Percentiles rank a stretch among this genome's conserved stretches.
phyloP scores from a whole-genome alignment of 1,140 invertebrate species.

The Lepidurus arcticus region DNA sequence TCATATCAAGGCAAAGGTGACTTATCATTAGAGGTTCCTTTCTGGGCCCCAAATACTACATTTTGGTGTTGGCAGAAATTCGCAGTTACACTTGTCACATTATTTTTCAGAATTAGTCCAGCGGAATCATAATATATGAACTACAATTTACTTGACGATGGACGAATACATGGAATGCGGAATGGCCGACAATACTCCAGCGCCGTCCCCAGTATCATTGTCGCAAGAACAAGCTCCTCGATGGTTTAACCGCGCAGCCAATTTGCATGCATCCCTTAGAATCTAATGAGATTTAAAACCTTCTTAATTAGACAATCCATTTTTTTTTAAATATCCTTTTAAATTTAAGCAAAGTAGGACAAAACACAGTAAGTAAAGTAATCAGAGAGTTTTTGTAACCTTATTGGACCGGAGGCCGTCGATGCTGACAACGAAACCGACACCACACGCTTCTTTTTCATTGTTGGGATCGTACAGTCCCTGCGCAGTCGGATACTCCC shows the following conservation, averaged over 20 bases:
- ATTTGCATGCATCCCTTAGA: constrained; percentile 83
- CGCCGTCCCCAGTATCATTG: constrained; percentile 97
- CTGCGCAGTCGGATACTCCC: constrained; percentile 53
- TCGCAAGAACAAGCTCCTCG: constrained; percentile 97
- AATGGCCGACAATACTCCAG: constrained; percentile 91
- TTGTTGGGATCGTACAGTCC: constrained; percentile 90
- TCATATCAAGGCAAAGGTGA: no score
- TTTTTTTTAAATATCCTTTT: neutral
- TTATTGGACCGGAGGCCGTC: constrained; percentile 88
- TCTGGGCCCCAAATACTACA: no score
- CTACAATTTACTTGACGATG: constrained; percentile 60
- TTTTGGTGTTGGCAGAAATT: no score
- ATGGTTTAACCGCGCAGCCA: constrained; percentile 96
- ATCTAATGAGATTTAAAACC: constrained; percentile 56
- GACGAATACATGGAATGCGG: constrained; percentile 87
- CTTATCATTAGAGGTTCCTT: no score
- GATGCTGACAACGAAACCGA: constrained; percentile 97
- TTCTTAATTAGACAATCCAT: neutral
- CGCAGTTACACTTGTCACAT: no score
- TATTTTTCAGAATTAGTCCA: constrained; percentile 39
- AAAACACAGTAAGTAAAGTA: constrained; percentile 22
- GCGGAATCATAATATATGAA: neutral
- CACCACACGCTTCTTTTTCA: constrained; percentile 95
- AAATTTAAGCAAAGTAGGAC: no score
- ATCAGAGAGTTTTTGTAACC: constrained; percentile 51